Base-by-base conservation (phyloP, 2,888 invertebrate species). In the Bellardia bayeri region DNA sequence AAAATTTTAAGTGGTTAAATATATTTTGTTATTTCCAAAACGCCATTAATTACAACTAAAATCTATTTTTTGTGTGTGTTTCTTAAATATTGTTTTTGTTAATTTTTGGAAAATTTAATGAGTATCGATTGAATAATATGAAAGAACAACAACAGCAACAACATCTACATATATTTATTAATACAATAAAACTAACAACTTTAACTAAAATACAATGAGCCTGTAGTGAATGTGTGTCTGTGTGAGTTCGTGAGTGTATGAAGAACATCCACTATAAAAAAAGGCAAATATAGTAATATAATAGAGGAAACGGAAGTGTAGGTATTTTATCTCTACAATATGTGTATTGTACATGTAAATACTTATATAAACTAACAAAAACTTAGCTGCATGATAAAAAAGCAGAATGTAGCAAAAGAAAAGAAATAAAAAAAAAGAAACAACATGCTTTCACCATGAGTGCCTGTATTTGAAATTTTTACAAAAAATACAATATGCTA, bases 61-160 rank as follows among this genome's bases (percentile, higher is more conserved):
- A 30, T 37, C 87, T 86, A 90, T 30, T 58, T n/a, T 16, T 37
- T 63, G 4, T 61, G 37, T 61, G 58, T 23, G 37, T 9, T 61
- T 42, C 9, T 82, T 40, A 61, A 61, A 54, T 63, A n/a, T 56
- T 63, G 33, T 33, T 23, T 54, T 37, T 58, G 68, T 82, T 76
- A 61, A 58, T 89, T 90, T 90, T 91, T 89, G 90, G 90, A 90
- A 91, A 91, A 89, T 91, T 92, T 91, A 92, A 92, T 91, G 92
- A 91, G 90, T 92, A 92, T 92, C 89, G 92, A 92, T 92, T 92
- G 90, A 90, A 89, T 64, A 63, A 51, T 33, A 71, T 16, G 16
- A 64, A 58, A 74, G 14, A 78, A 64, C 45, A 51, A 45, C 56
- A 72, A 79, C 40, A 13, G 61, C 8, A 66, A 23, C 33, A 79